Conservation (phyloP, 2,797 vertebrate genomes). For the Periophthalmus magnuspinnatus region DNA sequence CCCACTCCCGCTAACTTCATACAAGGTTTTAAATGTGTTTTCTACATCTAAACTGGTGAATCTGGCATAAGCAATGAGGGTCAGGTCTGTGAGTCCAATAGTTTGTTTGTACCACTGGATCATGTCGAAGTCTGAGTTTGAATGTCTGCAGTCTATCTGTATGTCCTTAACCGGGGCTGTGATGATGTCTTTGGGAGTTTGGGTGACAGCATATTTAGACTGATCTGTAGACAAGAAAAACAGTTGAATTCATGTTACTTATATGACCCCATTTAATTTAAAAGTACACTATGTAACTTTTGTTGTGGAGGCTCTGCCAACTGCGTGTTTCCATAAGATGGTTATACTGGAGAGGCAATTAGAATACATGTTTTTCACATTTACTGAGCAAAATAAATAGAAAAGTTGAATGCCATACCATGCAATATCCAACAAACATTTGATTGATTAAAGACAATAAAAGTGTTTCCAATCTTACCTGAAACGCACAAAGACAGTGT, state of each 20-base stretch:
- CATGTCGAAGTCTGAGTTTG: constrained; percentile 4
- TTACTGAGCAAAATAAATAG: no score
- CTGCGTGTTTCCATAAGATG: no score
- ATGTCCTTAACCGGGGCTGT: constrained; percentile 6
- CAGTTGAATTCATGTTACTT: neutral
- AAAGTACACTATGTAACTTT: no score
- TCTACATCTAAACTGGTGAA: neutral
- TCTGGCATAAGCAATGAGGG: constrained; percentile 12
- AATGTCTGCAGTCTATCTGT: constrained; percentile 27
- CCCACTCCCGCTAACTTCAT: constrained; percentile 22
- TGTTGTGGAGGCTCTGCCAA: no score
- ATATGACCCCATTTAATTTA: neutral
- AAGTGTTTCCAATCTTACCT: constrained; percentile 22
- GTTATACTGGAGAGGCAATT: no score
- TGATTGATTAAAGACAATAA: neutral
- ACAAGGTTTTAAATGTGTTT: constrained; percentile 5
- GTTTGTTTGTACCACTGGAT: constrained; percentile 35
- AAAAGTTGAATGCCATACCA: no score
- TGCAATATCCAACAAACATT: no score
- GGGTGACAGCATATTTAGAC: constrained; percentile 15
- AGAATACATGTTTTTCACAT: no score
- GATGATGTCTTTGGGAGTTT: constrained; percentile 23
- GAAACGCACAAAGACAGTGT: constrained; percentile 28
- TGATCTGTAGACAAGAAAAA: constrained; percentile 18
- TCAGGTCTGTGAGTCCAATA: neutral